Conservation (phyloP, 2,797 vertebrate species). For the Sylvilagus floridanus region DNA sequence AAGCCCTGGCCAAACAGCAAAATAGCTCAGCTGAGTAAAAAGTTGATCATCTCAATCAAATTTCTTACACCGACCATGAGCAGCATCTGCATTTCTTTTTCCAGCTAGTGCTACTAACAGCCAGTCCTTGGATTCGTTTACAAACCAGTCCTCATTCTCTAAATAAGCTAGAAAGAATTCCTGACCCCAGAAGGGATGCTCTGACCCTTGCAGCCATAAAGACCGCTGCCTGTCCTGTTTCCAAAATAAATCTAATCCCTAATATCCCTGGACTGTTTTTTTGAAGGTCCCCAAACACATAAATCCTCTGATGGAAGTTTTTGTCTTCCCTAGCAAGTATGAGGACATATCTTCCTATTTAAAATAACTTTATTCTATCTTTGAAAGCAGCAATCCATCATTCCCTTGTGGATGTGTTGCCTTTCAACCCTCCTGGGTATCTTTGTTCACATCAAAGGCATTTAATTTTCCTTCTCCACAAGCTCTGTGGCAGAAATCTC, state of each 20-base stretch:
- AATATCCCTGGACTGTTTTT: background rate
- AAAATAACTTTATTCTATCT: background rate
- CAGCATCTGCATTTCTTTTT: background rate
- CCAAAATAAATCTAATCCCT: constrained; percentile 20
- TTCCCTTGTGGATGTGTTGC: background rate
- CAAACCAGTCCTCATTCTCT: background rate
- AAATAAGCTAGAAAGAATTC: background rate
- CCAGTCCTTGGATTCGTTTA: background rate
- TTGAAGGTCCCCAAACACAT: constrained; percentile 15
- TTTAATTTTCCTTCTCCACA: constrained; percentile 81
- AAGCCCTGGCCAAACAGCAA: constrained; percentile 23
- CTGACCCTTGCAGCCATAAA: constrained; percentile 27
- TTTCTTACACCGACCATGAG: constrained; percentile 13
- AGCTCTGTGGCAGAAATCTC: constrained; percentile 73
- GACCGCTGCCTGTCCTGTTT: background rate
- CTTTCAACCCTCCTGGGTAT: background rate
- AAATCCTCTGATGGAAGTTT: constrained; percentile 4
- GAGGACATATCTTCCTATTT: constrained; percentile 47
- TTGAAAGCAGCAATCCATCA: constrained; percentile 42
- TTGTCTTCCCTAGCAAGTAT: constrained; percentile 23
- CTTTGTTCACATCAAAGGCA: constrained; percentile 67
- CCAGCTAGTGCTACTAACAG: background rate
- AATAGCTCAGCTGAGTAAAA: constrained; percentile 15
- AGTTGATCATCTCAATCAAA: constrained; percentile 15
- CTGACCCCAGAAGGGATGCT: background rate